Evolutionary conservation across 2,888 invertebrate genomes (phyloP).

Genomic region (Erebia epiphron): DNA sequence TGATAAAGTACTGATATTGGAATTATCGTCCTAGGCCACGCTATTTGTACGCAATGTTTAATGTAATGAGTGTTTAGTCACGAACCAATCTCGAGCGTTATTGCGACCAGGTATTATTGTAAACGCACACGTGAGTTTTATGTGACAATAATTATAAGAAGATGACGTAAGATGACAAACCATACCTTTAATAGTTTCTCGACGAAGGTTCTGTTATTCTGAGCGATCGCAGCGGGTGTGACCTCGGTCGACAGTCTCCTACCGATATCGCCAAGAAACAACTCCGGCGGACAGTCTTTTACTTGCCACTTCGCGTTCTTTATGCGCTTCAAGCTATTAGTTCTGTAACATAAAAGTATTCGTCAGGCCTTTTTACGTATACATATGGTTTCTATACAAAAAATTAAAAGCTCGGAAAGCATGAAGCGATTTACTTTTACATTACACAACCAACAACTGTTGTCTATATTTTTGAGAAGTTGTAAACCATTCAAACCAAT

Average conservation of each 20-base stretch:
- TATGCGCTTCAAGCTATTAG: constrained; percentile 84
- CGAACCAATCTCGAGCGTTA: too few species aligned
- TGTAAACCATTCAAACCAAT: not conserved
- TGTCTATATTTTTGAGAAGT: not conserved
- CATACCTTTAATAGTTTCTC: constrained; percentile 96
- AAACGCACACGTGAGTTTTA: too few species aligned
- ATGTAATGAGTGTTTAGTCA: too few species aligned
- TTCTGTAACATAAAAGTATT: constrained; percentile 60
- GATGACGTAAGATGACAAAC: not conserved
- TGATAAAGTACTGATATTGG: too few species aligned
- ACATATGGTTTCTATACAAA: constrained; percentile 14
- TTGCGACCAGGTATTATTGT: too few species aligned
- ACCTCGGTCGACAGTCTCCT: constrained; percentile 85
- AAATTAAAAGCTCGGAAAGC: constrained; percentile 54
- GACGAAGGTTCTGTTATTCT: constrained; percentile 99
- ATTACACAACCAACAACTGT: constrained; percentile 35
- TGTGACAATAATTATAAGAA: too few species aligned
- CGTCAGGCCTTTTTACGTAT: constrained; percentile 6
- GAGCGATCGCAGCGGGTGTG: constrained; percentile 95
- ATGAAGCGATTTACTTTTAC: constrained; percentile 47
- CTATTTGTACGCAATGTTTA: too few species aligned
- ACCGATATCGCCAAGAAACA: constrained; percentile 73
- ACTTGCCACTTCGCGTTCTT: constrained; percentile 85
- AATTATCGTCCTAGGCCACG: too few species aligned
- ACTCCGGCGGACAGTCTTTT: constrained; percentile 83